Base-by-base conservation (phyloP, 1,140 invertebrate species). In the Zaprionus taronus region DNA sequence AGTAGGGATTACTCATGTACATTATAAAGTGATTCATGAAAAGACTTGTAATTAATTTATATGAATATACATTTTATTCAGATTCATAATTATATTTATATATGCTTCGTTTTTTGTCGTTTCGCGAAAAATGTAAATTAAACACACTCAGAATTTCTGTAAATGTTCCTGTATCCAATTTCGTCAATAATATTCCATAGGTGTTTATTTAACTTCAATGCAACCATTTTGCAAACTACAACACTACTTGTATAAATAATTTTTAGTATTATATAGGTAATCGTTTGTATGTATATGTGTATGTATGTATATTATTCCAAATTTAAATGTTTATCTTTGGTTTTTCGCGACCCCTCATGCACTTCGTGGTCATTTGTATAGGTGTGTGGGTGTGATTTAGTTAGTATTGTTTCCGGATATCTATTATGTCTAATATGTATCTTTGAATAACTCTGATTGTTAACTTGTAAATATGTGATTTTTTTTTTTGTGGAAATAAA, bases 141-240 rank as follows among this genome's bases (percentile, higher is more conserved):
- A 90, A 85, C 79, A 90, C 85, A 90, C 85, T 90, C 86, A 80
- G 85, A 90, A 90, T 80, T 85, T 72, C 66, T 82, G 85, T 87
- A 90, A 91, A 90, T 80, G 84, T 90, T 91, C 86, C 86, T 90
- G 85, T 90, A 91, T 90, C 85, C 79, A 77, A 83, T 89, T 87
- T 87, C 65, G 70, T 81, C 81, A 80, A 64, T 83, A 80, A 83
- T 83, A 68, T 60, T 73, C 47, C 71, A 68, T 73, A 61, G 64
- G 55, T 68, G 11, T 76, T 71, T 44, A 72, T 81, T 64, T 60
- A 73, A 56, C 53, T 68, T 73, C 57, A 60, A 62, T 83, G 83
- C 63, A 82, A 67, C 38, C 41, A 38, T 47, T 62, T 77, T 71
- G 73, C 76, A 81, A 85, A 80, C 83, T 86, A 87, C 83, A 87